Percentiles rank a stretch among this genome's conserved stretches.
phyloP scores from a whole-genome alignment of 2,113 vertebrate genomes.

The Piaya cayana region DNA sequence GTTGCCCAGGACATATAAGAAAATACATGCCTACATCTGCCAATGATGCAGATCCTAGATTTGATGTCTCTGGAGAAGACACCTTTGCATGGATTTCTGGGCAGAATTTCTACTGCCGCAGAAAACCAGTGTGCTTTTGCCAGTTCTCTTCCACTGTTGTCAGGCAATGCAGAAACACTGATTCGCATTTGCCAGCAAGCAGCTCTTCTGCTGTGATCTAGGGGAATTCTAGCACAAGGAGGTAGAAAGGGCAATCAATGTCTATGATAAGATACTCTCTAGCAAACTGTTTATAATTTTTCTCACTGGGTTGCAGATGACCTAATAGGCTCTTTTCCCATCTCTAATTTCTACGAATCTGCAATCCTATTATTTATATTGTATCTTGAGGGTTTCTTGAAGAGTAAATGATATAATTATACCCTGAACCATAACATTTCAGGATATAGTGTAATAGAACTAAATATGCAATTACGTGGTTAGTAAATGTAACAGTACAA shows the following conservation, averaged over 20 bases:
- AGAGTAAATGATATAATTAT: conserved; percentile 57
- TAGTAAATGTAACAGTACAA: conserved; percentile 21
- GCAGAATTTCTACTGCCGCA: background rate
- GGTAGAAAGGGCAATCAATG: conserved; percentile 15
- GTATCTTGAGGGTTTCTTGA: conserved; percentile 57
- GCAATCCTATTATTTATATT: conserved; percentile 65
- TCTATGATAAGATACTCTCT: conserved; percentile 11
- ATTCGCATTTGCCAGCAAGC: background rate
- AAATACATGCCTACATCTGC: background rate
- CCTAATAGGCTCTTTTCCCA: conserved; percentile 60
- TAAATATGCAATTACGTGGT: conserved; percentile 39
- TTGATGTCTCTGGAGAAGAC: background rate
- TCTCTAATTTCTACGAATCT: conserved; percentile 66
- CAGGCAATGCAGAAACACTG: background rate
- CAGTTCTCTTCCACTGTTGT: background rate
- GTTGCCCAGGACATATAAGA: background rate
- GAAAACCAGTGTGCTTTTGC: background rate
- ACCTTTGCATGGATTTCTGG: background rate
- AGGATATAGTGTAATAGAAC: background rate
- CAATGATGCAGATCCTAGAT: background rate
- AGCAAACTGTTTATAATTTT: conserved; percentile 39
- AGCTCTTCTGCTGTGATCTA: background rate
- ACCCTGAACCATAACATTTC: conserved; percentile 26
- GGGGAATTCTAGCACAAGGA: conserved; percentile 6
- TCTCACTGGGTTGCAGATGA: conserved; percentile 36